Base-by-base conservation (phyloP, 2,888 invertebrate genomes). In the Zootermopsis nevadensis region DNA sequence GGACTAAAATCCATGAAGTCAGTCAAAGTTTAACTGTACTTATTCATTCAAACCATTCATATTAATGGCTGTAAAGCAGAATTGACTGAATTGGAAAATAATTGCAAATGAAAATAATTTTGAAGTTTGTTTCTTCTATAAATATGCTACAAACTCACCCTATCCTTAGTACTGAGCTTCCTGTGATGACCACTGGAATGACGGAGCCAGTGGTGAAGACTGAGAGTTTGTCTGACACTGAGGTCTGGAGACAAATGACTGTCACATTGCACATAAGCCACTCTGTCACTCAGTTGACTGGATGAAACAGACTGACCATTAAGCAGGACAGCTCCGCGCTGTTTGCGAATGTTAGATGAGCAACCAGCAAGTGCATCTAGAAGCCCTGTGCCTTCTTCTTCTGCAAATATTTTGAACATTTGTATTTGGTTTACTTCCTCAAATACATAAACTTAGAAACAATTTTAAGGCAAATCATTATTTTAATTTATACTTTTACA, bases 171-270 rank as follows among this genome's bases (percentile, higher is more conserved):
- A 67, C 33, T 74, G 8, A 81, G 30, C 66, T 83, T 81, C 2
- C 33, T 66, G 74, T 60, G 74, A 27, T 81, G 69, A 22, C 48
- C 72, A 31, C 80, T 33, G 30, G 83, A 33, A 48, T 76, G 92
- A 85, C 94, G 91, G 86, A 97, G 89, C 83, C 96, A 92, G 53
- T 96, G 94, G 89, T 97, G 96, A 88, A 97, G 97, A 86, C 94
- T 93, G 85, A 98, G 90, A 2, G 97, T 96, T 89, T 98, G 97
- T 85, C 95, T 93, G n/a, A 97, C 97, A 8, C 97, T 97, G 92
- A 98, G 94, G 85, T 95, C 93, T 0, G 95, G 94, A 88, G 95
- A 95, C n/a, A 97, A 90, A 84, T 95, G 93, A 35, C 94, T 92
- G 88, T 96, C 95, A 86, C 93, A 92, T 77, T 94, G 93, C 8